Evolutionary conservation across 2,888 invertebrate genomes (phyloP).

Genomic region (Rapana venosa): DNA sequence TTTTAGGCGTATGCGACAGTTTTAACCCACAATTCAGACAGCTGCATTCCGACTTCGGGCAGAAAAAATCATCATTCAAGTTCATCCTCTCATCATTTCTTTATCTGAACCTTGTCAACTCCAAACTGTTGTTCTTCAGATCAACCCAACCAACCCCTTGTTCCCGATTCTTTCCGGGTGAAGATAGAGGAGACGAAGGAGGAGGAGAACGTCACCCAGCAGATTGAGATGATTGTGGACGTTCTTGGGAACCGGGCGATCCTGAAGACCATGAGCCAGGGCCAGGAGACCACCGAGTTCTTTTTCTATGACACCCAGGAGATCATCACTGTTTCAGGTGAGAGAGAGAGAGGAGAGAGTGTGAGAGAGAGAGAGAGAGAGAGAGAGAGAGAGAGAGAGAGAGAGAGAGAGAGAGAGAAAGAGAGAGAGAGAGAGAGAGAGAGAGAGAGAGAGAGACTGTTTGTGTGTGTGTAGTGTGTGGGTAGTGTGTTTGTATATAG

Average conservation of each 20-base stretch:
- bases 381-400: background rate
- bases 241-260: slow-evolving; percentile 39
- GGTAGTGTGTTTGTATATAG: no score
- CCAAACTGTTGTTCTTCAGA: background rate
- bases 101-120: background rate
- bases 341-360: no score
- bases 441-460: background rate
- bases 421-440: background rate
- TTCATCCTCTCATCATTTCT: background rate
- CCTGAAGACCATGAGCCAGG: slow-evolving; percentile 27
- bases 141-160: slow-evolving; percentile 21
- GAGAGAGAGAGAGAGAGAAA: background rate
- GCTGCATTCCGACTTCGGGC: background rate
- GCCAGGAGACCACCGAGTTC: slow-evolving; percentile 23
- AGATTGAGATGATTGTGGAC: slow-evolving; percentile 46
- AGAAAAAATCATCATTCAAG: background rate
- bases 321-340: slow-evolving; percentile 47
- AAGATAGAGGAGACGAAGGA: slow-evolving; percentile 41
- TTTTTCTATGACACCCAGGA: slow-evolving; percentile 44
- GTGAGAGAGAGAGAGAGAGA: no score
- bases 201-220: slow-evolving; percentile 45
- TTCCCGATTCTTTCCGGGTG: slow-evolving; percentile 40
- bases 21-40: background rate
- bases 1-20: background rate
- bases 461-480: background rate